Evolutionary conservation across 2,113 vertebrate genomes (phyloP).

Genomic region (Phodopus roborovskii): DNA sequence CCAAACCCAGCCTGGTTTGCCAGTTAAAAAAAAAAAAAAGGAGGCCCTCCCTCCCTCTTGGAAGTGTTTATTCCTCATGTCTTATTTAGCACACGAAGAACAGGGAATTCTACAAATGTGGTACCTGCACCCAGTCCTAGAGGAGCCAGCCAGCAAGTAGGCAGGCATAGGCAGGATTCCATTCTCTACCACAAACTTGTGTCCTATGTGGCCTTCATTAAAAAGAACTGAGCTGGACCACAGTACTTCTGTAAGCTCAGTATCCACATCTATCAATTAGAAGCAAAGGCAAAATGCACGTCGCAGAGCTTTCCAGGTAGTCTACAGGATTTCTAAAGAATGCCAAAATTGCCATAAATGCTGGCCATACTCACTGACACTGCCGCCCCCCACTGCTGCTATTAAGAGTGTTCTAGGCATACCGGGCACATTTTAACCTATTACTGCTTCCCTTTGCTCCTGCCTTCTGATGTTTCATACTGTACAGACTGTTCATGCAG

Average conservation of each 20-base stretch:
- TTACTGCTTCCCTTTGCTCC: not conserved
- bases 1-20: not conserved
- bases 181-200: not conserved
- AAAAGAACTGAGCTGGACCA: not conserved
- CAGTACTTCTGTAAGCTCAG: not conserved
- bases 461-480: not conserved
- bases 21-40: not conserved
- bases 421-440: not conserved
- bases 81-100: not conserved
- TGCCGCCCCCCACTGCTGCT: no score
- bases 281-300: not conserved
- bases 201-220: not conserved
- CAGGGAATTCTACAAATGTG: not conserved
- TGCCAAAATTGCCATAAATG: not conserved
- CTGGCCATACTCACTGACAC: not conserved
- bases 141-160: not conserved
- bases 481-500: slow-evolving; percentile 29
- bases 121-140: not conserved
- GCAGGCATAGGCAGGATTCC: not conserved
- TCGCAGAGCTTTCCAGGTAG: not conserved
- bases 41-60: not conserved
- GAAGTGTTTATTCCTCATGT: not conserved
- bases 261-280: slow-evolving; percentile 26
- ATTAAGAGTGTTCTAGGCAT: not conserved
- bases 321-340: not conserved